Evolutionary conservation across 2,113 vertebrate species (phyloP), one percentile per base, ranked within the genome.

Genomic region (Notarius lentiginosus): DNA sequence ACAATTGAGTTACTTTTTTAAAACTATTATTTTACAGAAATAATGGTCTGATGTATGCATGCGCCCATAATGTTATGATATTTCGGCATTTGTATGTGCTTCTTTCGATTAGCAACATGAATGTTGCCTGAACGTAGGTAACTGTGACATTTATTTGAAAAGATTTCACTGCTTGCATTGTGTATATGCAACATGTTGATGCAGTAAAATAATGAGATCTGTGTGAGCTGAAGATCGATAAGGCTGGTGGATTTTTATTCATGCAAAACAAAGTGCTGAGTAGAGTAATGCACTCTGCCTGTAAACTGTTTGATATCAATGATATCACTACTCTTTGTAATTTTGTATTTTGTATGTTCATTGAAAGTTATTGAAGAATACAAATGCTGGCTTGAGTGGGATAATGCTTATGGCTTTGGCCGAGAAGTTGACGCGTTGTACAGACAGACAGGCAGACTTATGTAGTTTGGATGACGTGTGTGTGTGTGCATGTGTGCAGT

Each of bases 371-470:
- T 53, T 20, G 27, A 65, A 76, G 49, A 30, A 87, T 81, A 58
- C 30, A 27, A 87, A 80, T 58, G 73, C 77, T 87, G 83, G 61
- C 70, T 86, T 58, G 60, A 83, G 83, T 34, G 65, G 55, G 47
- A 75, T 51, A 87, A 70, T 85, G 77, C 89, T 84, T 88, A 90
- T 87, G 87, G 87, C 87, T 90, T 88, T 83, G 82, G 87, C 87
- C 86, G 41, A 88, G 61, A 87, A 80, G 51, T 72, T 88, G 87
- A 79, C 79, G 77, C 87, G 68, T 82, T 88, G 68, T 87, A 86
- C 83, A 68, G 65, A 60, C 55, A 88, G 82, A 84, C 84, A 87
- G 82, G 82, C 84, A 85, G 77, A 88, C 85, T 87, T 53, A 76
- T 60, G 82, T 68, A 81, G 82, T 87, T 82, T 87, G 79, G 24